phyloP scores from a whole-genome alignment of 37 sponge, comb jelly and placozoan species.

The Geodia barretti region DNA sequence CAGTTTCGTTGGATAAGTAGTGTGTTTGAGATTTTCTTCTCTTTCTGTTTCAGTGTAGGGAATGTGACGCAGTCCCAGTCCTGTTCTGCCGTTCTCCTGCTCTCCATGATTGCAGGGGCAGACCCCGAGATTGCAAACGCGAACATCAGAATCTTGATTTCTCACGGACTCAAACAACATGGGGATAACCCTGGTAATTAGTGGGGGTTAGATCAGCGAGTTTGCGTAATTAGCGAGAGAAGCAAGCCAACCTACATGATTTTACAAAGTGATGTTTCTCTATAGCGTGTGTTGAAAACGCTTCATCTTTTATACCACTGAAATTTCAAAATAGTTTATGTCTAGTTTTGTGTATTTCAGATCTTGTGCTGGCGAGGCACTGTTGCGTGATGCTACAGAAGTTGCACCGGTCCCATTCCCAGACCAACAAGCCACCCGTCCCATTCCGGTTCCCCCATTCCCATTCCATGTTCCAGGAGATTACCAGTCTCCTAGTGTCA shows the following conservation, averaged over 20 bases:
- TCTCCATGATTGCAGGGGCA: slow-evolving; percentile 46
- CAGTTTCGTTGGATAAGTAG: too few species aligned
- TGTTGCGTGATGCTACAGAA: slow-evolving; percentile 61
- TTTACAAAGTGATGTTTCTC: too few species aligned
- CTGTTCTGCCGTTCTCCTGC: slow-evolving; percentile 26
- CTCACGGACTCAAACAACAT: neutral
- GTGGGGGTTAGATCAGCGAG: too few species aligned
- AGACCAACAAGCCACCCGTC: neutral
- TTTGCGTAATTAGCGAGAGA: too few species aligned
- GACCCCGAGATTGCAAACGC: slow-evolving; percentile 12
- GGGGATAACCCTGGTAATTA: neutral
- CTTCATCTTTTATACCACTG: too few species aligned
- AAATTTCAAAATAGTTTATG: too few species aligned
- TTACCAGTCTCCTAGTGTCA: slow-evolving; percentile 13
- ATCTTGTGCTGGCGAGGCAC: slow-evolving; percentile 55
- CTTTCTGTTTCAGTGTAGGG: too few species aligned
- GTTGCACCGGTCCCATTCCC: slow-evolving; percentile 13
- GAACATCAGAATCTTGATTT: slow-evolving; percentile 41
- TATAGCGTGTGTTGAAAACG: too few species aligned
- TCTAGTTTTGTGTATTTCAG: neutral
- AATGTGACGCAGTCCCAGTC: neutral
- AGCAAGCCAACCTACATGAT: too few species aligned
- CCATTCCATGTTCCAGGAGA: slow-evolving; percentile 52
- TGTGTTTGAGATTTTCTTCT: too few species aligned
- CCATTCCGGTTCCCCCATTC: slow-evolving; percentile 22